These are phyloP conservation scores for Celastrina argiolus DNA, from an alignment of 2,888 invertebrate species.

Conservation along the genomic window DNA sequence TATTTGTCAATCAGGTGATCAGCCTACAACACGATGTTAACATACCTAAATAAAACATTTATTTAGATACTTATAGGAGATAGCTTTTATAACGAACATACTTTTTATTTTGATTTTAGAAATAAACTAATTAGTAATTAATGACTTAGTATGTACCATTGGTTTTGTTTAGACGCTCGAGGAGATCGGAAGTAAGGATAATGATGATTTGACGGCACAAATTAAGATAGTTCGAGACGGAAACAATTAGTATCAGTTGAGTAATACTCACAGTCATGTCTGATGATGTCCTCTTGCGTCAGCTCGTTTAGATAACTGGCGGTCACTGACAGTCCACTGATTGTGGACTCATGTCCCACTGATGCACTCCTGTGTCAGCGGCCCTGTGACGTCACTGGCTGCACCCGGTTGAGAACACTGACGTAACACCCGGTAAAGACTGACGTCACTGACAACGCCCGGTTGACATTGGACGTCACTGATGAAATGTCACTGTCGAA, in stretches of 20 bases:
- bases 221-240: slow-evolving; percentile 1
- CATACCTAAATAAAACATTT: no score
- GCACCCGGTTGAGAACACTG: neutral
- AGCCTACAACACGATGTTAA: no score
- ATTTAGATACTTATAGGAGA: no score
- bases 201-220: neutral
- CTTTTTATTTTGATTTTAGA: no score
- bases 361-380: neutral
- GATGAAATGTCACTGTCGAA: neutral
- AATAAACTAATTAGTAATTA: no score
- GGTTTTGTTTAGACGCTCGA: no score
- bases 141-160: no score
- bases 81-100: no score
- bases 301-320: slow-evolving; percentile 36
- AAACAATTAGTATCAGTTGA: neutral
- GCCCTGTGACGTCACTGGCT: no score
- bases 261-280: slow-evolving; percentile 61
- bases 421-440: neutral
- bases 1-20: no score
- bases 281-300: slow-evolving; percentile 43
- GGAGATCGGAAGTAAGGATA: neutral
- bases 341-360: neutral
- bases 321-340: slow-evolving; percentile 22
- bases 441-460: neutral
- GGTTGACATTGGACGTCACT: neutral